Percentiles rank a stretch among this genome's conserved stretches.
These are phyloP conservation scores for Scomber colias DNA, from an alignment of 2,113 vertebrate species.

Conservation along the genomic window DNA sequence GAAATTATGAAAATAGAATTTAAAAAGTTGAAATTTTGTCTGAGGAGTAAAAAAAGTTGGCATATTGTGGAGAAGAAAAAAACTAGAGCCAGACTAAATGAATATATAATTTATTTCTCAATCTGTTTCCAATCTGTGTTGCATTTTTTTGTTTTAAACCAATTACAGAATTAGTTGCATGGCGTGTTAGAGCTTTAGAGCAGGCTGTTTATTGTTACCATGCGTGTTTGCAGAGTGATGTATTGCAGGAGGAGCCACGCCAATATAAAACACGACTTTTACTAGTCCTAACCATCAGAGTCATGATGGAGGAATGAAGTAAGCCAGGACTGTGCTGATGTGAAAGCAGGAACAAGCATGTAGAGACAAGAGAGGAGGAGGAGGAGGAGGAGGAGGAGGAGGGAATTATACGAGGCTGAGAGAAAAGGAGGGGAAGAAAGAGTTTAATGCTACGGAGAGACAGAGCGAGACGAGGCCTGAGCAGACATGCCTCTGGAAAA, in stretches of 20 bases:
- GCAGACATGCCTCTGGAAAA: constrained; percentile 42
- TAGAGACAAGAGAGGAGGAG: not conserved
- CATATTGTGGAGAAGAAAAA: too few relatives aligned
- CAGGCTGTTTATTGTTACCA: not conserved
- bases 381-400: not conserved
- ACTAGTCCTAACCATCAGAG: not conserved
- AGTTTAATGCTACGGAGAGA: not conserved
- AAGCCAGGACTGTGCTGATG: not conserved
- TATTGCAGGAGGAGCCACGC: too few relatives aligned
- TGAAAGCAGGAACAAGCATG: not conserved
- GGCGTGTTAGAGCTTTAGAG: too few relatives aligned
- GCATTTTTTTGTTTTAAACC: too few relatives aligned
- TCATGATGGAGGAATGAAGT: constrained; percentile 48
- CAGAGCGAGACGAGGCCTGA: not conserved
- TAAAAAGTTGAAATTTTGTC: too few relatives aligned
- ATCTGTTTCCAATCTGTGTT: too few relatives aligned
- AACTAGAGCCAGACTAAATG: too few relatives aligned
- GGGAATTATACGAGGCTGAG: not conserved
- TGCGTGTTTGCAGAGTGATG: not conserved
- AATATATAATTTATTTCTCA: too few relatives aligned
- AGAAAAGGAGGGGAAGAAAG: not conserved
- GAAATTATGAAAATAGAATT: too few relatives aligned
- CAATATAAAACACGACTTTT: too few relatives aligned
- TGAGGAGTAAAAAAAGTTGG: too few relatives aligned
- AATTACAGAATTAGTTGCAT: too few relatives aligned